A percentile compares a stretch with the other conserved stretches of the same genome.
phyloP scores from a whole-genome alignment of 2,797 vertebrate genomes.

The Meda fulgida region DNA sequence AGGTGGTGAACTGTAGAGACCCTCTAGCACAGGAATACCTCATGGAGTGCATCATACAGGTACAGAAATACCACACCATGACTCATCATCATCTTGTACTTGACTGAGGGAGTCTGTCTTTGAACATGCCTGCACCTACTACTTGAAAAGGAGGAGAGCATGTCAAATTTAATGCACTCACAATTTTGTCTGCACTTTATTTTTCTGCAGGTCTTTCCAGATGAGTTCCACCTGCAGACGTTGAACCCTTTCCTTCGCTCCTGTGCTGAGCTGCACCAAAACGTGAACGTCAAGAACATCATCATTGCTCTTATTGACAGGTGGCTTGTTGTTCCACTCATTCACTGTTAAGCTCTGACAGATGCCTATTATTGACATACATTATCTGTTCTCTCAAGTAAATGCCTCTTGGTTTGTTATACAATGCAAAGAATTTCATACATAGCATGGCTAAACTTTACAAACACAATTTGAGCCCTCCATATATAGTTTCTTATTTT shows the following conservation, averaged over 20 bases:
- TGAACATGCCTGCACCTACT: too few relatives aligned
- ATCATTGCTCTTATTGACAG: slow-evolving; percentile 99
- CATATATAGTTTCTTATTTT: not conserved
- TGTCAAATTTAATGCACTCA: not conserved
- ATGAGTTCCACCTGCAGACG: slow-evolving; percentile 98
- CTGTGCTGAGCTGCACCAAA: slow-evolving; percentile 97
- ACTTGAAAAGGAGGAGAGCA: too few relatives aligned
- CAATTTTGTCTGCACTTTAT: not conserved
- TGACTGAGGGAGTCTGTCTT: not conserved
- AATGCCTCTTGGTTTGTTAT: not conserved
- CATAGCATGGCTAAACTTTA: too few relatives aligned
- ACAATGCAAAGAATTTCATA: not conserved
- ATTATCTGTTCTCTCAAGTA: not conserved
- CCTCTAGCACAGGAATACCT: slow-evolving; percentile 97
- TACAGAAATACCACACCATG: slow-evolving; percentile 63
- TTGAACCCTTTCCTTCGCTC: slow-evolving; percentile 96
- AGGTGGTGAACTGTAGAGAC: slow-evolving; percentile 98
- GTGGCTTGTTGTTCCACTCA: slow-evolving; percentile 68
- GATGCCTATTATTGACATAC: not conserved
- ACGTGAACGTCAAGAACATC: slow-evolving; percentile 99
- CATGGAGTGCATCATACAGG: slow-evolving; percentile 99
- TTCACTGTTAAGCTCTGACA: not conserved
- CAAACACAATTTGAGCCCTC: not conserved
- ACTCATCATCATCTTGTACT: not conserved
- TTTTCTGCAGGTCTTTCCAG: slow-evolving; percentile 90